phyloP scores from a whole-genome alignment of 2,113 vertebrate species.

The Numida meleagris region DNA sequence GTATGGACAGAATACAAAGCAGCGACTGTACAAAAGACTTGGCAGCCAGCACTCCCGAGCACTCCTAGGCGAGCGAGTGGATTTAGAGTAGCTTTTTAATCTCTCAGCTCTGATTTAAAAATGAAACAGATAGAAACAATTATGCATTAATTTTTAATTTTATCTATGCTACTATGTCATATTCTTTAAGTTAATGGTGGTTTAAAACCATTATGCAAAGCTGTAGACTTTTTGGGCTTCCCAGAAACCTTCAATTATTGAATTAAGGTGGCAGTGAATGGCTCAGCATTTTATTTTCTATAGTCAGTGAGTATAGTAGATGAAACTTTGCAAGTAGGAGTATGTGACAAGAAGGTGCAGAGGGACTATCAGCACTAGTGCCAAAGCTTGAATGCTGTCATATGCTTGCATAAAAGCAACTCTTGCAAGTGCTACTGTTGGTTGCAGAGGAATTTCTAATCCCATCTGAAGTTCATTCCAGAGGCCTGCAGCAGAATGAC shows the following conservation, averaged over 20 bases:
- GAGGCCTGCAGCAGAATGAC: neutral
- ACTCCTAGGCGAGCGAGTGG: neutral
- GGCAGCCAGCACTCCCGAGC: neutral
- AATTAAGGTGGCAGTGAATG: neutral
- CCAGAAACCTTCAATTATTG: neutral
- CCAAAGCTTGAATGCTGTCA: neutral
- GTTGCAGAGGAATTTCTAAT: slow-evolving; percentile 2
- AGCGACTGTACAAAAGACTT: neutral
- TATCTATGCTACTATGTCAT: neutral
- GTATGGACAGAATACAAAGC: slow-evolving; percentile 31
- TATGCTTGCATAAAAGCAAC: fast-evolving
- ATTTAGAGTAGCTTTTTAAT: slow-evolving; percentile 18
- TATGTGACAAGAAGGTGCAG: neutral
- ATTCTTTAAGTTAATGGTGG: neutral
- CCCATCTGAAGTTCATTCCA: neutral
- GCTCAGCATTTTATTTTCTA: neutral
- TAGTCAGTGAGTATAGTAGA: neutral
- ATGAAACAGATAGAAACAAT: neutral
- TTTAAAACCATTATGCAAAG: neutral
- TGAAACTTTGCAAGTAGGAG: neutral
- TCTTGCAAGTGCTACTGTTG: neutral
- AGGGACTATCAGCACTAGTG: neutral
- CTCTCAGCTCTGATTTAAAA: neutral
- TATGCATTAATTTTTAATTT: neutral
- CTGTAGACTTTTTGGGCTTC: neutral